phyloP scores from a whole-genome alignment of 1,140 invertebrate genomes.

The Drosophila repletoides region DNA sequence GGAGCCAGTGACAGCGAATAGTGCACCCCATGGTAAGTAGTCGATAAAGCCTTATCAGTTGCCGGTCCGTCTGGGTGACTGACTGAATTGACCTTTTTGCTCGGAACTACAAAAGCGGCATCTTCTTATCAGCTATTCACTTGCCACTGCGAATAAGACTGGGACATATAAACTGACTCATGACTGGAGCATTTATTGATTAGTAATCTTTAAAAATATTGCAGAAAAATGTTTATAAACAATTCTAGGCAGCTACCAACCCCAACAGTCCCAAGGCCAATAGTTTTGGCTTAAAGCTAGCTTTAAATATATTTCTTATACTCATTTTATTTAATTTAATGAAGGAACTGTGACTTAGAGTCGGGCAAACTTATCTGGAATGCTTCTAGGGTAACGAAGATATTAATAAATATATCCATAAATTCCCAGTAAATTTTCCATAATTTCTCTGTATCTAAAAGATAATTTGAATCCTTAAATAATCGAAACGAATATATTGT shows the following conservation, averaged over 20 bases:
- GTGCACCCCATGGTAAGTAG: conserved; percentile 54
- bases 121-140: conserved; percentile 33
- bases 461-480: too few species aligned
- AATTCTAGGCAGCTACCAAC: not conserved
- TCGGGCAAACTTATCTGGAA: too few species aligned
- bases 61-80: not conserved
- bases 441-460: too few species aligned
- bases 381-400: too few species aligned
- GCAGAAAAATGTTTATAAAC: not conserved
- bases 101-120: conserved; percentile 34
- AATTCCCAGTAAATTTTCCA: too few species aligned
- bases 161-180: not conserved
- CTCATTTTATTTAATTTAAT: too few species aligned
- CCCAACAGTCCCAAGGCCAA: too few species aligned
- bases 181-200: conserved; percentile 13
- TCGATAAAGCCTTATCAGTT: conserved; percentile 29
- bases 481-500: too few species aligned
- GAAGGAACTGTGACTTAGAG: too few species aligned
- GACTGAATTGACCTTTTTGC: conserved; percentile 28
- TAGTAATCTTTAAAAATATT: not conserved
- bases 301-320: too few species aligned
- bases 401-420: too few species aligned
- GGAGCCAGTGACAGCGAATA: conserved; percentile 23
- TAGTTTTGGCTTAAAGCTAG: too few species aligned
- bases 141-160: not conserved